Evolutionary conservation across 2,797 vertebrate genomes (phyloP).

Genomic region (Eurystomus glaucurus): DNA sequence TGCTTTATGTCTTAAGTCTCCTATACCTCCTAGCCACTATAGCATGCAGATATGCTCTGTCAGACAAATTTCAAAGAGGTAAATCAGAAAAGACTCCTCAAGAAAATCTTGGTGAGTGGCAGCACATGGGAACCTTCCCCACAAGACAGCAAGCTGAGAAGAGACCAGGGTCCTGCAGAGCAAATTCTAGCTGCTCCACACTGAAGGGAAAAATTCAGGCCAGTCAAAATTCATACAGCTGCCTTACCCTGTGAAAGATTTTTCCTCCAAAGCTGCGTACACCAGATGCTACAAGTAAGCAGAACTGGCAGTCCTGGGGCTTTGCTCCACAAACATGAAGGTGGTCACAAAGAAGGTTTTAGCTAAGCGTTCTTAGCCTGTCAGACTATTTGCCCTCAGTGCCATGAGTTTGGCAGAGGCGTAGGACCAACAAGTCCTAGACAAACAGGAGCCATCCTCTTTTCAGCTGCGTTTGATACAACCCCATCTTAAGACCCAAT

Average conservation of each 20-base stretch:
- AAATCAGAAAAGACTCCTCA: background rate
- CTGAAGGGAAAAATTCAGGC: background rate
- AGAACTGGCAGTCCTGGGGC: background rate
- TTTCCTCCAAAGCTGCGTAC: background rate
- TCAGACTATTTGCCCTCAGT: background rate
- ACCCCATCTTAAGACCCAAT: background rate
- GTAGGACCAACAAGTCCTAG: background rate
- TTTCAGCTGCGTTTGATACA: background rate
- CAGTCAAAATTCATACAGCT: background rate
- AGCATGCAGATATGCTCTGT: background rate
- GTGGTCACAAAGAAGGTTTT: background rate
- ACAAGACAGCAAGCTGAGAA: background rate
- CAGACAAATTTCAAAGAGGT: constrained; percentile 16
- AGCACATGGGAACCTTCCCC: background rate
- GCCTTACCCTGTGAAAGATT: background rate
- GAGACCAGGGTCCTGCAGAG: background rate
- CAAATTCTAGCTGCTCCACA: background rate
- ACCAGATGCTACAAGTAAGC: background rate
- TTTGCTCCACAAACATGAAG: background rate
- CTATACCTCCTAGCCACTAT: background rate
- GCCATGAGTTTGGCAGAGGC: accelerated
- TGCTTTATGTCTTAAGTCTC: background rate
- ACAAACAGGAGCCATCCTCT: background rate
- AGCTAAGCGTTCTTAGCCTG: background rate
- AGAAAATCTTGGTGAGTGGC: background rate